Percentiles rank a stretch among this genome's conserved stretches.
Evolutionary conservation across 2,113 vertebrate species (phyloP).

Genomic region (Chloroceryle aenea): DNA sequence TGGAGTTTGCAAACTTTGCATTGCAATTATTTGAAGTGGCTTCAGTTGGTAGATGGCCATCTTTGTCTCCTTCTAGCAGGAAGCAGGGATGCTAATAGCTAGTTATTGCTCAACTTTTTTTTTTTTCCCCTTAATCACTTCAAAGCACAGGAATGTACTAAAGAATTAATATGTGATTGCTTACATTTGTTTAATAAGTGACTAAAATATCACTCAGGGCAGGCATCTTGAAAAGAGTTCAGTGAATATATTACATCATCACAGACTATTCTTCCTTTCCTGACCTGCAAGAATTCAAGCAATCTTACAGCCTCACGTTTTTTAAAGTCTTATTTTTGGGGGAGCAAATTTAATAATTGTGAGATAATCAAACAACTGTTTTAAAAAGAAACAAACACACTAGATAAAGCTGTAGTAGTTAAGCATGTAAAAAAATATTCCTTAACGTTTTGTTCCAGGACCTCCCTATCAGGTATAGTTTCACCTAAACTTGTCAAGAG

Average conservation of each 20-base stretch:
- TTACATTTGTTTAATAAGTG: conserved; percentile 18
- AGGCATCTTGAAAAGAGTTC: background rate
- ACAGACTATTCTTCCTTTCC: background rate
- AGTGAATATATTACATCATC: background rate
- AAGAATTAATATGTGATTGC: conserved; percentile 20
- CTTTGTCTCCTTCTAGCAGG: conserved; percentile 25
- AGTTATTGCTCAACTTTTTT: background rate
- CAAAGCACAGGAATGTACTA: background rate
- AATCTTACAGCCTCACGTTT: background rate
- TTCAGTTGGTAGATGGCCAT: conserved; percentile 31
- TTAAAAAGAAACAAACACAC: background rate
- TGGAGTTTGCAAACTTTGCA: conserved; percentile 37
- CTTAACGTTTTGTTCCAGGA: conserved; percentile 4
- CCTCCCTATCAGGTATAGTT: conserved; percentile 46
- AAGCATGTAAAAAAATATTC: too few species aligned
- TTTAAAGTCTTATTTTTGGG: background rate
- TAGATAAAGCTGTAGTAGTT: background rate
- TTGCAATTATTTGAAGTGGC: conserved; percentile 9
- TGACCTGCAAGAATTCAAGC: background rate
- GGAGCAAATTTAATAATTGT: background rate
- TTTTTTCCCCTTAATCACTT: conserved; percentile 1
- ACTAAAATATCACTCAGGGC: background rate
- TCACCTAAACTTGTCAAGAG: conserved; percentile 36
- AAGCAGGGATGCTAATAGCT: background rate
- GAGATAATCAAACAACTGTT: background rate